A percentile compares a stretch with the other conserved stretches of the same genome.
Conservation (phyloP, 2,797 vertebrate genomes). For the Pristis pectinata region DNA sequence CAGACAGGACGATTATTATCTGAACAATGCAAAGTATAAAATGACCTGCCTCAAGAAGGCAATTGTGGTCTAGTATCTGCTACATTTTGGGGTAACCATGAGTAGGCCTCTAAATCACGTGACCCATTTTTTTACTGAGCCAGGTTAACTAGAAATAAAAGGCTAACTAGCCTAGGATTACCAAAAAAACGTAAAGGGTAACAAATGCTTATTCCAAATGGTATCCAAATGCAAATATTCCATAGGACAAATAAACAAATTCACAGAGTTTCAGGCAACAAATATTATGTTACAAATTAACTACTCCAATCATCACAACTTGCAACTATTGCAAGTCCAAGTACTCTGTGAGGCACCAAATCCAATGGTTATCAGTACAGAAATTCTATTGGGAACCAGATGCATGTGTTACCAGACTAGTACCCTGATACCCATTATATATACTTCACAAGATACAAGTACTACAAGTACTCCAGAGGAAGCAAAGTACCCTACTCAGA, state of each 20-base stretch:
- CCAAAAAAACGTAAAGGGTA: not conserved
- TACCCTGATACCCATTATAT: too few species aligned
- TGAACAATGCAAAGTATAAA: not conserved
- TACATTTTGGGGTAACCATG: not conserved
- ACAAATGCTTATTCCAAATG: not conserved
- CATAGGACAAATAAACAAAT: not conserved
- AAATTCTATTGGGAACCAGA: too few species aligned
- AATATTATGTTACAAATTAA: not conserved
- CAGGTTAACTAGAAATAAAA: not conserved
- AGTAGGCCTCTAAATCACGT: not conserved
- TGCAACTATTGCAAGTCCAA: not conserved
- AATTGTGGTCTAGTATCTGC: not conserved
- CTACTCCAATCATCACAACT: not conserved
- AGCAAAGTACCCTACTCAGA: too few species aligned
- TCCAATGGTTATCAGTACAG: too few species aligned
- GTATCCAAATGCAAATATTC: not conserved
- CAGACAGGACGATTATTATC: not conserved
- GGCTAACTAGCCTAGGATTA: not conserved
- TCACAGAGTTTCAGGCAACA: too few species aligned
- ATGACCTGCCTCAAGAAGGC: not conserved
- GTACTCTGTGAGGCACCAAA: too few species aligned
- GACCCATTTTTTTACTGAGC: not conserved
- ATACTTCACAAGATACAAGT: too few species aligned
- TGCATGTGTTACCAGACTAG: too few species aligned
- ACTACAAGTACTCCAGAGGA: too few species aligned